phyloP scores from a whole-genome alignment of 2,888 invertebrate genomes.

The Micropterix aruncella region DNA sequence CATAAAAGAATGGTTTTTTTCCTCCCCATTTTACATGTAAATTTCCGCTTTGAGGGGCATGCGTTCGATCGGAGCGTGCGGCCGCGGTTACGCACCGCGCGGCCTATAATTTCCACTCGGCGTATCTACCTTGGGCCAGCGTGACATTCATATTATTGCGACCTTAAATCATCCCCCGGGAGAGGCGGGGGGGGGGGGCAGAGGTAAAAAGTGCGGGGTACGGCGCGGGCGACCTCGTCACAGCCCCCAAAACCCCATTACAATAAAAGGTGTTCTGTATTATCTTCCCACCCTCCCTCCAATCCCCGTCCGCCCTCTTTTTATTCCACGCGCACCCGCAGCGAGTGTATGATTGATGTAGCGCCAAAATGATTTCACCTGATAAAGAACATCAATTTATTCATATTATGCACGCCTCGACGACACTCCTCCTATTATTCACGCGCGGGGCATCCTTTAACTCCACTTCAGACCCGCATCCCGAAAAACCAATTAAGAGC shows the following conservation, averaged over 20 bases:
- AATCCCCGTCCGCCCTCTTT: no score
- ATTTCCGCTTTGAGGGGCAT: no score
- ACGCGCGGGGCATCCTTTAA: no score
- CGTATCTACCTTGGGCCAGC: no score
- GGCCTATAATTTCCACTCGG: slow-evolving; percentile 2
- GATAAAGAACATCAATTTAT: background rate
- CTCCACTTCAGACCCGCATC: no score
- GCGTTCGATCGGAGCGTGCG: no score
- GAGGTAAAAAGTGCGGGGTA: background rate
- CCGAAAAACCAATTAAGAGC: no score
- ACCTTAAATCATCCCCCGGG: slow-evolving; percentile 1
- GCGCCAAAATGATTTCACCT: background rate
- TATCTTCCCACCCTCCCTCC: background rate
- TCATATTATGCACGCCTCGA: background rate
- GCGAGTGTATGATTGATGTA: background rate
- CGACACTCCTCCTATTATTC: no score
- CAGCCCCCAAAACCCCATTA: background rate
- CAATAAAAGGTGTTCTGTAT: background rate
- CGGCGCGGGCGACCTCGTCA: background rate
- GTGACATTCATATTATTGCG: background rate
- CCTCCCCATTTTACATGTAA: no score
- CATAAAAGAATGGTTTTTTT: no score
- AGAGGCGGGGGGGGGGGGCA: slow-evolving; percentile 2
- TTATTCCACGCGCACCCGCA: background rate
- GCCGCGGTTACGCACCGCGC: no score